A percentile compares a stretch with the other conserved stretches of the same genome.
These are phyloP conservation scores for Notoglanidium macrostoma DNA, from an alignment of 2,797 vertebrate genomes.

Conservation along the genomic window DNA sequence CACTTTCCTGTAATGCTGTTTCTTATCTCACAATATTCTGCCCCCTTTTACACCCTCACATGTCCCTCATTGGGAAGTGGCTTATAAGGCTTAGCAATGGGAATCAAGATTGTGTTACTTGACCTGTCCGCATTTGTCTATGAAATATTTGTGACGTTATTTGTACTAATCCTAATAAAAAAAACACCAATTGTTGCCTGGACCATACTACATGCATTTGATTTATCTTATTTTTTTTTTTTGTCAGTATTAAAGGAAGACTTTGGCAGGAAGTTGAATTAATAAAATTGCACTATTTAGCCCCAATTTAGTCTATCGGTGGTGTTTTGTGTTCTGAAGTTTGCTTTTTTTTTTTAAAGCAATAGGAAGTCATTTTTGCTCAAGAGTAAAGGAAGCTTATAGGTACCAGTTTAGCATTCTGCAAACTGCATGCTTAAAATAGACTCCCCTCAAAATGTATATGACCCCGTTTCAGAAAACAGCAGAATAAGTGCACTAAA, in stretches of 20 bases:
- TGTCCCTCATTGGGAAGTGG: slow-evolving; percentile 5
- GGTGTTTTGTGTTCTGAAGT: background rate
- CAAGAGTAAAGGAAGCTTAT: background rate
- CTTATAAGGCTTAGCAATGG: background rate
- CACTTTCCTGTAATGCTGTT: slow-evolving; percentile 11
- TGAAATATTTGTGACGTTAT: background rate
- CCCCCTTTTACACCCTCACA: background rate
- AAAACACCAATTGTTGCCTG: slow-evolving; percentile 24
- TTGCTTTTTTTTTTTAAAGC: background rate
- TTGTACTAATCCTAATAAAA: slow-evolving; percentile 29
- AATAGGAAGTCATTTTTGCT: background rate
- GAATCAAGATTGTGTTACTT: slow-evolving; percentile 20
- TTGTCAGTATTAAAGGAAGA: background rate
- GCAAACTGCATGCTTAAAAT: background rate
- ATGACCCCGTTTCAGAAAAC: background rate
- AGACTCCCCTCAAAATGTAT: background rate
- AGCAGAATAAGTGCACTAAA: background rate
- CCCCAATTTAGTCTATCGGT: background rate
- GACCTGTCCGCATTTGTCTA: slow-evolving; percentile 2
- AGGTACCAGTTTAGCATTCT: background rate
- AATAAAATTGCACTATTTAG: background rate
- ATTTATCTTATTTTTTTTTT: background rate
- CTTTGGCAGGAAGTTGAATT: background rate
- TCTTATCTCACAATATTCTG: slow-evolving; percentile 7
- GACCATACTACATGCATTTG: slow-evolving; percentile 3